Conservation (phyloP, 2,113 vertebrate genomes). For the Dasyurus viverrinus region DNA sequence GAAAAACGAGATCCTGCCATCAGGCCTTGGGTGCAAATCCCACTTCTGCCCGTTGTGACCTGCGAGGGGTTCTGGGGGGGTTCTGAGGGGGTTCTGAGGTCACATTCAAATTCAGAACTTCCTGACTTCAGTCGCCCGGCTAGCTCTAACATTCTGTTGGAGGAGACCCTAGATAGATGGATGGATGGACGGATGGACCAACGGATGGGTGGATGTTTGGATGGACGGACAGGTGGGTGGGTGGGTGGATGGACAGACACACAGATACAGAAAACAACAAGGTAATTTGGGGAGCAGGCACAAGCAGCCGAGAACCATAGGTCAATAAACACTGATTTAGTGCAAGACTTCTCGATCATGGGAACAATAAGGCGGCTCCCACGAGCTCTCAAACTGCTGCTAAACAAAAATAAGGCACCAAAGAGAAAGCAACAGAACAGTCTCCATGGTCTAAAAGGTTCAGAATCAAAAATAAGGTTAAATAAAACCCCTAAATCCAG, state of each 20-base stretch:
- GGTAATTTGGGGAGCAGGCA: not conserved
- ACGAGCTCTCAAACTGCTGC: not conserved
- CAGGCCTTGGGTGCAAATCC: not conserved
- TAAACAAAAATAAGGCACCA: not conserved
- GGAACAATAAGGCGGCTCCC: not conserved
- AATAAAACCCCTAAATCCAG: not conserved
- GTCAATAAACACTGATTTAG: not conserved
- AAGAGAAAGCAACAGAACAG: not conserved
- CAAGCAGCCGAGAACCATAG: not conserved
- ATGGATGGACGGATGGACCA: too few relatives aligned
- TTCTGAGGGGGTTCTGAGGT: not conserved
- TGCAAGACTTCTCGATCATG: not conserved
- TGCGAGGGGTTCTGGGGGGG: too few relatives aligned
- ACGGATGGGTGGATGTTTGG: too few relatives aligned
- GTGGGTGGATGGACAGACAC: too few relatives aligned
- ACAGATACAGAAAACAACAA: not conserved
- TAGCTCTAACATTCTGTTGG: not conserved
- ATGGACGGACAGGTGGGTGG: too few relatives aligned
- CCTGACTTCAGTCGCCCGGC: not conserved
- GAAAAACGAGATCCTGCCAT: not conserved
- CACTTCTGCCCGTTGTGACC: not conserved
- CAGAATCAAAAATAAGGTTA: not conserved
- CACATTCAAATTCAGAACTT: not conserved
- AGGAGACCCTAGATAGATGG: not conserved
- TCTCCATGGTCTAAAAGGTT: not conserved